These are phyloP conservation scores for Carcina quercana DNA, from an alignment of 2,888 invertebrate genomes.

Conservation along the genomic window DNA sequence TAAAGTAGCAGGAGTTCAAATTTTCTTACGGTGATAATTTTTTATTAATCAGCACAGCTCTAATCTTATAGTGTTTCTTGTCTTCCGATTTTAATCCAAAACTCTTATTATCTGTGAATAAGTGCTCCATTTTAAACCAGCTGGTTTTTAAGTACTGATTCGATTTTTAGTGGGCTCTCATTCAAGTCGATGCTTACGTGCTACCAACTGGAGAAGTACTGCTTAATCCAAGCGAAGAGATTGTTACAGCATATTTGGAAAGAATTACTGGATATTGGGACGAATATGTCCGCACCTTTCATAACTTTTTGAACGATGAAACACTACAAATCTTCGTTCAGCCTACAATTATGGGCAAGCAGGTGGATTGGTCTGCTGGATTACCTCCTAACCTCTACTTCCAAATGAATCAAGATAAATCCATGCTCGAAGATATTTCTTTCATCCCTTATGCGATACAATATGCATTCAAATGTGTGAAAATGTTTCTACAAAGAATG, in stretches of 20 bases:
- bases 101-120: too few species aligned
- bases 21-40: too few species aligned
- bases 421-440: slow-evolving; percentile 68
- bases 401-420: slow-evolving; percentile 79
- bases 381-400: slow-evolving; percentile 81
- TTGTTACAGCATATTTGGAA: slow-evolving; percentile 73
- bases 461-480: slow-evolving; percentile 76
- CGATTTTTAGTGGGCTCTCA: slow-evolving; percentile 75
- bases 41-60: too few species aligned
- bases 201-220: slow-evolving; percentile 46
- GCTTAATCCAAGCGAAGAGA: slow-evolving; percentile 76
- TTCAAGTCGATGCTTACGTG: slow-evolving; percentile 74
- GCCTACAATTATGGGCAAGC: slow-evolving; percentile 89
- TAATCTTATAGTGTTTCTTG: too few species aligned
- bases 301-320: slow-evolving; percentile 82
- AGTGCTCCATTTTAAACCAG: too few species aligned
- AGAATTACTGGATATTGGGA: slow-evolving; percentile 79
- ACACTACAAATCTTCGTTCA: slow-evolving; percentile 83
- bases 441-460: slow-evolving; percentile 74
- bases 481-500: slow-evolving; percentile 79
- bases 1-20: too few species aligned
- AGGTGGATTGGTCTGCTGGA: slow-evolving; percentile 84
- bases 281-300: slow-evolving; percentile 79
- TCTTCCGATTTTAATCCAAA: too few species aligned
- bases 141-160: too few species aligned